A percentile compares a stretch with the other conserved stretches of the same genome.
Conservation (phyloP, 2,888 invertebrate species). For the Xestia ashworthii region DNA sequence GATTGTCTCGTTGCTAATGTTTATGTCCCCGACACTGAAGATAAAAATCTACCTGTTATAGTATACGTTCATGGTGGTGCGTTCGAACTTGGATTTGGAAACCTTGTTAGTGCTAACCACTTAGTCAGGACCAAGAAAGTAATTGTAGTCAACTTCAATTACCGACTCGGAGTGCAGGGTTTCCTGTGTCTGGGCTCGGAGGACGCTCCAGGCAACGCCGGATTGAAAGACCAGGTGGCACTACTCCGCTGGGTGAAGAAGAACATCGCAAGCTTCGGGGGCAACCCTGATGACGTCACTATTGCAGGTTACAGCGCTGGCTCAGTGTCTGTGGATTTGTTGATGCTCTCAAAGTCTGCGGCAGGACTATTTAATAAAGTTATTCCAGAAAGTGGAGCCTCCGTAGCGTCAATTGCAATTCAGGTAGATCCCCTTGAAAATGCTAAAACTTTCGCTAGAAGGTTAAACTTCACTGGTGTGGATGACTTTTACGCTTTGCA, state of each 20-base stretch:
- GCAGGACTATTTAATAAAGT: constrained; percentile 74
- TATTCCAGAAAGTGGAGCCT: constrained; percentile 74
- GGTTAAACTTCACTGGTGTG: constrained; percentile 68
- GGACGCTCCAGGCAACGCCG: constrained; percentile 74
- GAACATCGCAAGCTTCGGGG: constrained; percentile 75
- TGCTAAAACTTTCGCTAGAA: constrained; percentile 70
- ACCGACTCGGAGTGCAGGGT: constrained; percentile 71
- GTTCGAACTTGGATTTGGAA: constrained; percentile 68
- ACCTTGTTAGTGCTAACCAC: constrained; percentile 43
- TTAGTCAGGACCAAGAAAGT: constrained; percentile 65
- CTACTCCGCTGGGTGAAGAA: constrained; percentile 73
- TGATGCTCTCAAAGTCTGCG: constrained; percentile 69
- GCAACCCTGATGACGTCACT: constrained; percentile 75
- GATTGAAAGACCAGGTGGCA: constrained; percentile 76
- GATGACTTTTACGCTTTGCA: constrained; percentile 59
- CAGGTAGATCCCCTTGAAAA: constrained; percentile 73
- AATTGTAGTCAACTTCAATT: constrained; percentile 71
- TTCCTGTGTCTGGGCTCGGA: constrained; percentile 72
- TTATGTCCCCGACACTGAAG: constrained; percentile 76
- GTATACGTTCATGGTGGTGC: constrained; percentile 73
- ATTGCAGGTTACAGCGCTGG: constrained; percentile 74
- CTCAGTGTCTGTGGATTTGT: constrained; percentile 68
- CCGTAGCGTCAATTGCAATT: constrained; percentile 60
- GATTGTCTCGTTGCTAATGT: constrained; percentile 81
- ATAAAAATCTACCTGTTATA: constrained; percentile 70